Conservation (phyloP, 2,888 invertebrate species). For the Anoplius nigerrimus region DNA sequence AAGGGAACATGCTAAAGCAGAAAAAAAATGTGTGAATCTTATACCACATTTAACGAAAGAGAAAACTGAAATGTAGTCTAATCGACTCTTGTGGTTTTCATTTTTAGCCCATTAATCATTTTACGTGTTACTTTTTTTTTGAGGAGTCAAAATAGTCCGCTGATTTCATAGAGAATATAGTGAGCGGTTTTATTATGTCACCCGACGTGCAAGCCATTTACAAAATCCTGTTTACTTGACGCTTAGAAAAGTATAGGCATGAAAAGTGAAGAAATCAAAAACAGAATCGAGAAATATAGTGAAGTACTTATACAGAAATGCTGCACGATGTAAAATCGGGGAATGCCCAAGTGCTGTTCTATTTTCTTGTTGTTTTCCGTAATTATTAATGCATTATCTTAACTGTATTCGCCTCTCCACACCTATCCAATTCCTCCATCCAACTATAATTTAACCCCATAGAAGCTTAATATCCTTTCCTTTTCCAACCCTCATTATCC, state of each 20-base stretch:
- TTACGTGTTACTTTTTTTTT: conserved; percentile 48
- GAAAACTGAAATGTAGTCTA: conserved; percentile 42
- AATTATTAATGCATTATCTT: conserved; percentile 70
- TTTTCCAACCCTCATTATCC: conserved; percentile 35
- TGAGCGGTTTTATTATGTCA: conserved; percentile 47
- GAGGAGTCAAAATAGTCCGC: conserved; percentile 46
- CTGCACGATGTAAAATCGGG: conserved; percentile 39
- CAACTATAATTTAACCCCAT: conserved; percentile 72
- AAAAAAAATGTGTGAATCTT: conserved; percentile 58
- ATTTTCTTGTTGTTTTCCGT: conserved; percentile 70
- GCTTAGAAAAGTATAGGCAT: conserved; percentile 27
- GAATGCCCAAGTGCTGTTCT: conserved; percentile 61
- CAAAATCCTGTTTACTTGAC: conserved; percentile 18
- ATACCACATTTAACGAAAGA: conserved; percentile 51
- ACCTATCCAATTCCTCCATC: background rate
- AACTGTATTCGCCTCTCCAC: conserved; percentile 61
- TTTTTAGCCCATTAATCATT: conserved; percentile 58
- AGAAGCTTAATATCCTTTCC: conserved; percentile 57
- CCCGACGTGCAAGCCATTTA: conserved; percentile 36
- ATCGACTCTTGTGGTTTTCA: conserved; percentile 47
- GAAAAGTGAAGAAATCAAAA: conserved; percentile 19
- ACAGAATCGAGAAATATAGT: conserved; percentile 18
- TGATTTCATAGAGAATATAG: conserved; percentile 54
- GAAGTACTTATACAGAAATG: conserved; percentile 33
- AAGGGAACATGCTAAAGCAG: conserved; percentile 39